These are phyloP conservation scores for Gymnorhina tibicen DNA, from an alignment of 2,113 vertebrate genomes.

Conservation along the genomic window DNA sequence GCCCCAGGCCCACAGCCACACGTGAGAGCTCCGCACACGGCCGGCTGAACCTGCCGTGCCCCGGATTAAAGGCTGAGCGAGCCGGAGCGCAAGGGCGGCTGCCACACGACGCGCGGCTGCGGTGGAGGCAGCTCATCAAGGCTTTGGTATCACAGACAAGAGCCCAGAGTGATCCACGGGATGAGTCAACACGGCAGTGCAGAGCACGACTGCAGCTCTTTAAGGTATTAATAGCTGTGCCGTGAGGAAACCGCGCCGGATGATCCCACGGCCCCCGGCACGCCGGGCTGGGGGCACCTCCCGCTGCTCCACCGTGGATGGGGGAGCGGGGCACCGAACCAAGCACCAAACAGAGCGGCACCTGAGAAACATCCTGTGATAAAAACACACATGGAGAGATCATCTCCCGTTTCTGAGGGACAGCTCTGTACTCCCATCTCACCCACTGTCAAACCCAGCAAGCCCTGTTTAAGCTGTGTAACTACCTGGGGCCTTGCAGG, in stretches of 20 bases:
- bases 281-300: fast-evolving
- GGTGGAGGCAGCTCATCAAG: background rate
- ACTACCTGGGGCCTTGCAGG: background rate
- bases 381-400: background rate
- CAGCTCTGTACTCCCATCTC: fast-evolving
- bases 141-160: background rate
- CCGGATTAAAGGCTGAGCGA: background rate
- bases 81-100: no score
- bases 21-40: fast-evolving
- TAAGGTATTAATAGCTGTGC: background rate
- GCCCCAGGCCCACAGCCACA: fast-evolving
- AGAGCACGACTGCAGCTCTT: background rate
- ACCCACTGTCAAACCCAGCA: background rate
- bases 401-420: background rate
- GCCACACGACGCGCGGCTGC: fast-evolving
- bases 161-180: background rate
- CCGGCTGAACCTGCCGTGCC: fast-evolving
- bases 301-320: fast-evolving
- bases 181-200: background rate
- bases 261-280: fast-evolving
- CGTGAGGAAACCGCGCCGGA: fast-evolving
- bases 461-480: background rate
- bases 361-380: background rate
- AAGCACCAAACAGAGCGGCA: fast-evolving
- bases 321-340: background rate